These are phyloP conservation scores for Melanotaenia boesemani DNA, from an alignment of 2,797 vertebrate species.

Conservation along the genomic window DNA sequence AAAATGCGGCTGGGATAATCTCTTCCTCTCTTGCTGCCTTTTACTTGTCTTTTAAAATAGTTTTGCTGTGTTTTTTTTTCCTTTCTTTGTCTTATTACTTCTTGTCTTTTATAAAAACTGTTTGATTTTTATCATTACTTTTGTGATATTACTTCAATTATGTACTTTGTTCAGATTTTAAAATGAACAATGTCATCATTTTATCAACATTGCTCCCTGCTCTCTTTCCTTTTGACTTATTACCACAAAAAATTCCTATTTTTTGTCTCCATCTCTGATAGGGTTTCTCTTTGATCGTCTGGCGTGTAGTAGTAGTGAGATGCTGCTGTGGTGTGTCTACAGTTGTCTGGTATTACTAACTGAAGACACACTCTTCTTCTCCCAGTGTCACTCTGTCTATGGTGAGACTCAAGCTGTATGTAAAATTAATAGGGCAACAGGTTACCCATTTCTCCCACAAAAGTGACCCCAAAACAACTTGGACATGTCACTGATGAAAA, in stretches of 20 bases:
- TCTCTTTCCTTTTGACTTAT: not conserved
- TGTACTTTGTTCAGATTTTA: not conserved
- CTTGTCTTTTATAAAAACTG: not conserved
- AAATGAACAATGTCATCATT: not conserved
- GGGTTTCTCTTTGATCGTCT: slow-evolving; percentile 95
- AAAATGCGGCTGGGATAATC: too few relatives aligned
- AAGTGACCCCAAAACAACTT: not conserved
- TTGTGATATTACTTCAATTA: not conserved
- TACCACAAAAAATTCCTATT: not conserved
- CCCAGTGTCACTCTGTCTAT: slow-evolving; percentile 94
- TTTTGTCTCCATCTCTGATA: slow-evolving; percentile 51
- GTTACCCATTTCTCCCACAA: not conserved
- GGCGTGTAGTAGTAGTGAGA: slow-evolving; percentile 82
- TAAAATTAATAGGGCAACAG: not conserved
- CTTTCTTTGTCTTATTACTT: slow-evolving; percentile 1
- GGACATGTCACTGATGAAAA: not conserved
- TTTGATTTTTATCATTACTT: not conserved
- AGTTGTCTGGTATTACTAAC: slow-evolving; percentile 89
- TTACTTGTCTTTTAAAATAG: slow-evolving; percentile 13
- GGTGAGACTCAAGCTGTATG: slow-evolving; percentile 79
- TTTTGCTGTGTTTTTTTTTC: not conserved
- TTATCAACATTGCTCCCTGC: not conserved
- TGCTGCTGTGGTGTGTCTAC: slow-evolving; percentile 90
- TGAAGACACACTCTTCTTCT: slow-evolving; percentile 92
- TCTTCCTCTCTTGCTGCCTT: not conserved